These are phyloP conservation scores for Nomada goodeniana DNA, from an alignment of 2,888 invertebrate species.

Conservation along the genomic window DNA sequence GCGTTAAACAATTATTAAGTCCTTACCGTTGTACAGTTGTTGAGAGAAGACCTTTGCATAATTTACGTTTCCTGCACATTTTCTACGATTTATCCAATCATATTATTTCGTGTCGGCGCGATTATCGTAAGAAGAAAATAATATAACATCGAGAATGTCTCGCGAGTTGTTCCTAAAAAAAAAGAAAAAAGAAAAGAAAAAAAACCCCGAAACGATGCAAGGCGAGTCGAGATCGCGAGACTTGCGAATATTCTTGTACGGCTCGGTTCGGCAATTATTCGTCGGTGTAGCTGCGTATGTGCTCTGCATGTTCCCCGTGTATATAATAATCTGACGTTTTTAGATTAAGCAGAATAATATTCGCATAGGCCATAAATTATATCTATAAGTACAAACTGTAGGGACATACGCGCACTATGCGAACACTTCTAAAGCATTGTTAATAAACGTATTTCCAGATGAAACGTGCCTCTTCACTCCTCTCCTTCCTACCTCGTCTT, in stretches of 20 bases:
- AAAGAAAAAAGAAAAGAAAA: not conserved
- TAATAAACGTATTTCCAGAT: conserved; percentile 70
- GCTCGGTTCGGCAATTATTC: conserved; percentile 17
- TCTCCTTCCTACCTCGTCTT: no score
- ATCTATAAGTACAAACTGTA: conserved; percentile 55
- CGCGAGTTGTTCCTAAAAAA: conserved; percentile 6
- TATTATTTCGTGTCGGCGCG: not conserved
- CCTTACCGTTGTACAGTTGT: not conserved
- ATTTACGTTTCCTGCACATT: conserved; percentile 29
- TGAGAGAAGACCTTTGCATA: conserved; percentile 10
- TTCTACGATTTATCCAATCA: conserved; percentile 23
- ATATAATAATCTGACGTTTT: conserved; percentile 57
- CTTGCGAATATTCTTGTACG: not conserved
- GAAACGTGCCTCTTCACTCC: not conserved
- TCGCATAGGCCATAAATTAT: conserved; percentile 56
- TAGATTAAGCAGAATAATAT: conserved; percentile 48
- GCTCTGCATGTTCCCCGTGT: conserved; percentile 63
- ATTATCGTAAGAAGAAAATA: not conserved
- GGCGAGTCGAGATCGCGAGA: not conserved
- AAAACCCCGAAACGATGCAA: not conserved
- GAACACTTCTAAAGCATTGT: conserved; percentile 70
- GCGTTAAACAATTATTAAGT: not conserved
- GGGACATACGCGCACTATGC: conserved; percentile 38
- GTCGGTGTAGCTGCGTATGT: conserved; percentile 32
- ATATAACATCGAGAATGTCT: not conserved